Base-by-base conservation (phyloP, 2,113 vertebrate genomes). In the Thermophis baileyi region DNA sequence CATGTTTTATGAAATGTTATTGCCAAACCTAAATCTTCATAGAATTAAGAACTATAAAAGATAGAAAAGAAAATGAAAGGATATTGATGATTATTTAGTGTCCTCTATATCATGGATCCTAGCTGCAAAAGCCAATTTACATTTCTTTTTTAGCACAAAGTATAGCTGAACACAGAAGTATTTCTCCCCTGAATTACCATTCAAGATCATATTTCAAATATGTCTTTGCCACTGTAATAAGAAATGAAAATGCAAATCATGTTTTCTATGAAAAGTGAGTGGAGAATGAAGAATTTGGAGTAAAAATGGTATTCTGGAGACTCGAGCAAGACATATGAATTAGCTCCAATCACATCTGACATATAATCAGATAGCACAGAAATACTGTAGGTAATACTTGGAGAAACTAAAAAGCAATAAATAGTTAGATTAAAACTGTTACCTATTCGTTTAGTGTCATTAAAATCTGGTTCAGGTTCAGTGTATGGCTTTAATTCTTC, bases 401-500 rank as follows among this genome's bases (percentile, higher is more conserved):
- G 0, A 92, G 22, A 87, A 25, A 3, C 40, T 24, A 14, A 22
- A 25, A 89, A 18, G 88, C 81, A 6, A 20, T 40, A 7, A 46
- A 25, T 90, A 18, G 90, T 10, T 12, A 60, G 54, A 54, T 88
- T 87, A 0, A 0, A 40, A 60, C 1, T 86, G 97, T 96, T 94
- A 99, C 99, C 99, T 98, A 99, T 99, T 97, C 99, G 98, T 94
- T 99, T 98, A 88, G 96, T 97, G 96, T 99, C 99, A 96, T 96
- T 98, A 97, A 99, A 98, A 96, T 99, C 98, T 4, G 98, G 97
- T 94, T 99, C 99, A 5, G 99, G 99, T 96, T 99, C 99, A 44
- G 97, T 96, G 90, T 99, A 98, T 47, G 99, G 99, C 96, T 99
- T 99, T 81, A 99, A 97, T 95, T 99, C 99, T 97, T 99, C 99